phyloP scores from a whole-genome alignment of 2,113 vertebrate genomes.

The Melozone crissalis region DNA sequence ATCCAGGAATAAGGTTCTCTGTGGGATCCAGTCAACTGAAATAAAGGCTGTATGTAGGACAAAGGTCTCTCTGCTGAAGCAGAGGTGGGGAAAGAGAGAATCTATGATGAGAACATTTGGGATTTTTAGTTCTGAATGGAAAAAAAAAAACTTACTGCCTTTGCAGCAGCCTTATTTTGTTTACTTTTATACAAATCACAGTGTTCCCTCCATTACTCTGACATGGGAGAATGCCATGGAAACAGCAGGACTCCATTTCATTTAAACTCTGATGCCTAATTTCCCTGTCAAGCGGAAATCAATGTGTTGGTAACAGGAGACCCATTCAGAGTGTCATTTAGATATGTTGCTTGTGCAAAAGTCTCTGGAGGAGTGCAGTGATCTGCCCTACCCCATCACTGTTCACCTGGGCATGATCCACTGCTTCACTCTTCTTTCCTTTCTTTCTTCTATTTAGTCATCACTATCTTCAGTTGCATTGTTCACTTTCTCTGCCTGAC shows the following conservation, averaged over 20 bases:
- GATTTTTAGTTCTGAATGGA: neutral
- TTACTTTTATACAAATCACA: slow-evolving; percentile 9
- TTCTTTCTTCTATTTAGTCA: neutral
- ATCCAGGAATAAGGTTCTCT: neutral
- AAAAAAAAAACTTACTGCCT: neutral
- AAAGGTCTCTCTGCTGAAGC: neutral
- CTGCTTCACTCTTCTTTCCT: neutral
- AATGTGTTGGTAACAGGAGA: neutral
- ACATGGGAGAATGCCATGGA: slow-evolving; percentile 42
- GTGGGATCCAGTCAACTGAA: neutral
- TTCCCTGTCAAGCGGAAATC: slow-evolving; percentile 41
- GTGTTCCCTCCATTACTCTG: neutral
- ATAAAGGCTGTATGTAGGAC: neutral
- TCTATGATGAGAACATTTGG: neutral
- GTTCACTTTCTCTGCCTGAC: neutral
- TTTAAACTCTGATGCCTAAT: slow-evolving; percentile 17
- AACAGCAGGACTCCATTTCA: slow-evolving; percentile 49
- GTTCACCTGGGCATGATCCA: neutral
- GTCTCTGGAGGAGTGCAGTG: neutral
- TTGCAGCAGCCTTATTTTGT: neutral
- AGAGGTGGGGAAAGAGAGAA: neutral
- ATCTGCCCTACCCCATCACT: neutral
- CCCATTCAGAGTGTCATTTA: neutral
- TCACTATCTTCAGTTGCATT: neutral
- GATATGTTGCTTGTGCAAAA: neutral